Conservation (phyloP, 2,113 vertebrate genomes). For the Bubo blakistoni region DNA sequence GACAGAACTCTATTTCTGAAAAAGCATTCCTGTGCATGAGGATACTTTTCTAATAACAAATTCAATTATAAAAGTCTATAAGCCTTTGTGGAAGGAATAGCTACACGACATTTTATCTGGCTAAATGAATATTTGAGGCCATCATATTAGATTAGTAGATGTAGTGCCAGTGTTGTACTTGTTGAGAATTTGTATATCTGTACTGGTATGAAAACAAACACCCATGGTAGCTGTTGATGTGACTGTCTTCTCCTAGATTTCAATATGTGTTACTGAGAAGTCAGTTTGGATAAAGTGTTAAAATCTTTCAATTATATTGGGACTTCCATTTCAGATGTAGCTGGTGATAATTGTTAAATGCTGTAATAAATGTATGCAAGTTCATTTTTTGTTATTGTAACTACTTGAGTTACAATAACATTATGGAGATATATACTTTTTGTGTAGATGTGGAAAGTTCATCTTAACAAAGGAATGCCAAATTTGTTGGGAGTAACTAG, state of each 20-base stretch:
- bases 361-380: background rate
- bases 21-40: background rate
- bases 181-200: background rate
- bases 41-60: background rate
- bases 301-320: background rate
- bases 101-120: background rate
- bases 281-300: background rate
- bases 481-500: background rate
- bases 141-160: background rate
- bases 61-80: background rate
- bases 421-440: background rate
- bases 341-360: background rate
- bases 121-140: background rate
- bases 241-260: background rate
- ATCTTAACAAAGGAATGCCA: background rate
- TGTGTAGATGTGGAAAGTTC: background rate
- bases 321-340: background rate
- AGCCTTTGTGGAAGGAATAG: background rate
- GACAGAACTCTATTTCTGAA: background rate
- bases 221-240: background rate
- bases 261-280: background rate
- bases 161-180: background rate
- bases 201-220: background rate
- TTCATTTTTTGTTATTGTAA: background rate
- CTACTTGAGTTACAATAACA: background rate